Evolutionary conservation across 2,797 vertebrate species (phyloP), one percentile per base, ranked within the genome.

Genomic region (Pantherophis vulpinus): DNA sequence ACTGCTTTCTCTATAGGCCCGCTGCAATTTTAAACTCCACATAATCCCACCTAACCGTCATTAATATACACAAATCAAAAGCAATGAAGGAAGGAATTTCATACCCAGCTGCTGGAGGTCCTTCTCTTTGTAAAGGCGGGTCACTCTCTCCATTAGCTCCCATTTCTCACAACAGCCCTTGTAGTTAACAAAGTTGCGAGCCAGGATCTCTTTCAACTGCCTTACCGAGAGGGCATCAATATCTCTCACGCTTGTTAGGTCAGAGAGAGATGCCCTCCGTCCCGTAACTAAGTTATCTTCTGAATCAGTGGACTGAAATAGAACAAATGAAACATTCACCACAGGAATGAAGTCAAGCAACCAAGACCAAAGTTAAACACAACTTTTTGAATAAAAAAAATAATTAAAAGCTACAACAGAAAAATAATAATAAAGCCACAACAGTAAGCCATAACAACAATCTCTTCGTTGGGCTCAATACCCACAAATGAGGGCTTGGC

Each of bases 141-240:
- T 98, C 79, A 99, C 99, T 55, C 99, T 95, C 97, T 99, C 99
- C 97, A 99, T 98, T 97, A 99, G 98, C 97, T 99, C 99, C 99
- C 99, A 99, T 96, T 99, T 99, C 94, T 99, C 99, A 94, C 99
- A 99, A 98, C 99, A 99, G 97, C 99, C 99, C 96, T 99, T 99
- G 96, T 99, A 99, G 97, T 99, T 97, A 47, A 99, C 99, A 0
- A 99, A 99, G 98, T 99, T 99, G 59, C 99, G 97, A 86, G 99
- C 98, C 1, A 99, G 98, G 91, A 99, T 99, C 95, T 99, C 99
- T 95, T 99, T 99, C 93, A 99, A 98, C 97, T 99, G 99, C 1
- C 99, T 98, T 79, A 99, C 99, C 0, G 98, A 98, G 63, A 99
- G 98, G 0, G 94, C 97, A 47, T 98, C 98, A 0, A 99, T 98